These are phyloP conservation scores for Otolemur garnettii DNA, from an alignment of 2,113 vertebrate species.

Conservation along the genomic window DNA sequence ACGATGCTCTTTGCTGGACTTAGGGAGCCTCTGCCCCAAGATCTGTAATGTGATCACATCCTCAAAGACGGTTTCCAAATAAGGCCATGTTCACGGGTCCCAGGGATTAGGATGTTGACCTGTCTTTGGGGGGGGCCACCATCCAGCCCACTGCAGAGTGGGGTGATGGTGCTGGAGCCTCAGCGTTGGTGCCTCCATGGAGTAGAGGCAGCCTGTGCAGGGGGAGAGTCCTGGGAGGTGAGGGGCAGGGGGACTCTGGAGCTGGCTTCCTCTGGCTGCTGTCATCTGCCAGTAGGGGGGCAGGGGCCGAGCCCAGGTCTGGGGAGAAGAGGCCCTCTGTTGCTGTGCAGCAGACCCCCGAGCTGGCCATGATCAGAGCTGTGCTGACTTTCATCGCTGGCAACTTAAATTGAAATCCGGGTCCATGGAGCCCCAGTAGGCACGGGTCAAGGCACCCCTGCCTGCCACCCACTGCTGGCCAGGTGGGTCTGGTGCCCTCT, in stretches of 20 bases:
- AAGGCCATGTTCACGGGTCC: fast-evolving
- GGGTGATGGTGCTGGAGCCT: neutral
- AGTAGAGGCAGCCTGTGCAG: neutral
- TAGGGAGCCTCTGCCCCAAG: neutral
- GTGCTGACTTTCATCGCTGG: fast-evolving
- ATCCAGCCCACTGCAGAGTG: neutral
- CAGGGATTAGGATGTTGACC: neutral
- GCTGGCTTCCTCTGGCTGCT: neutral
- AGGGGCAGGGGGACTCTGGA: neutral
- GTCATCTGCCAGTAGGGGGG: neutral
- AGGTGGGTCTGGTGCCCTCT: neutral
- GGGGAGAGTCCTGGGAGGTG: too few species aligned
- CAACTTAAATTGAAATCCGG: neutral
- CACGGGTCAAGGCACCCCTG: neutral
- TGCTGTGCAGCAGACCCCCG: too few species aligned
- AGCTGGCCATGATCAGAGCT: neutral
- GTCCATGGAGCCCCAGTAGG: fast-evolving
- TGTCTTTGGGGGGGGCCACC: neutral
- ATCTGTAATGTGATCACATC: too few species aligned
- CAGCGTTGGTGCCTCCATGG: neutral
- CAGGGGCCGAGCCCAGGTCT: neutral
- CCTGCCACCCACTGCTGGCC: neutral
- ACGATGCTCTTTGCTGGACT: neutral
- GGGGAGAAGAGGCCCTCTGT: neutral
- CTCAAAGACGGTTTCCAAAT: neutral